Evolutionary conservation across 2,113 vertebrate genomes (phyloP).

Genomic region (Prunella fulvescens): DNA sequence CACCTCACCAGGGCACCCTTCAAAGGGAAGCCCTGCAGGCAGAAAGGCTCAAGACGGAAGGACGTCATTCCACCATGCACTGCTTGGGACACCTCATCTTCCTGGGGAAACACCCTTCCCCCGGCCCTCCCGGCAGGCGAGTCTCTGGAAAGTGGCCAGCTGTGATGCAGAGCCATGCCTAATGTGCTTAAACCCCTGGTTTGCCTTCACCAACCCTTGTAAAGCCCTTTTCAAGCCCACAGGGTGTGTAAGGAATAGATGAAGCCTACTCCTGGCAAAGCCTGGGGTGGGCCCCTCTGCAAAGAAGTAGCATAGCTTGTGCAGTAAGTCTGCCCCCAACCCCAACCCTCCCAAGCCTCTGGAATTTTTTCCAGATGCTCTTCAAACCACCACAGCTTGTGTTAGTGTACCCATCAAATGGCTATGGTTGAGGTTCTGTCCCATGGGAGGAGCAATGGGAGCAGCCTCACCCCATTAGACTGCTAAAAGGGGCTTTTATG

Average conservation of each 20-base stretch:
- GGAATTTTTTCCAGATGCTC: neutral
- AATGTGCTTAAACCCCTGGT: neutral
- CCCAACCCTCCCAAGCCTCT: neutral
- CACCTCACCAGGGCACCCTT: neutral
- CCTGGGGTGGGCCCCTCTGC: neutral
- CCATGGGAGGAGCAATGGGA: neutral
- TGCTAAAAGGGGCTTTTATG: neutral
- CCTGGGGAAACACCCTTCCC: constrained; percentile 7
- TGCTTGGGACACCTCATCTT: neutral
- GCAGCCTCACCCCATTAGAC: neutral
- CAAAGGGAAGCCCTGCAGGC: constrained; percentile 22
- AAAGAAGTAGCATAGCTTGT: fast-evolving
- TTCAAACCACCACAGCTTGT: fast-evolving
- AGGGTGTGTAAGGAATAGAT: neutral
- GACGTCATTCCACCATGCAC: fast-evolving
- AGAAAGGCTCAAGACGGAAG: neutral
- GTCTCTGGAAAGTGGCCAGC: neutral
- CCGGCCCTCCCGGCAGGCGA: fast-evolving
- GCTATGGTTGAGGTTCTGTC: neutral
- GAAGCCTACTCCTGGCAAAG: neutral
- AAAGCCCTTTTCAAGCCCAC: neutral
- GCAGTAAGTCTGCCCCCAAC: neutral
- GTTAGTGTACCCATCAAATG: neutral
- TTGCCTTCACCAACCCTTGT: neutral
- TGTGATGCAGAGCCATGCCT: neutral